Evolutionary conservation across 1,140 invertebrate species (phyloP), one percentile per base, ranked within the genome.

Genomic region (Euschistus heros): DNA sequence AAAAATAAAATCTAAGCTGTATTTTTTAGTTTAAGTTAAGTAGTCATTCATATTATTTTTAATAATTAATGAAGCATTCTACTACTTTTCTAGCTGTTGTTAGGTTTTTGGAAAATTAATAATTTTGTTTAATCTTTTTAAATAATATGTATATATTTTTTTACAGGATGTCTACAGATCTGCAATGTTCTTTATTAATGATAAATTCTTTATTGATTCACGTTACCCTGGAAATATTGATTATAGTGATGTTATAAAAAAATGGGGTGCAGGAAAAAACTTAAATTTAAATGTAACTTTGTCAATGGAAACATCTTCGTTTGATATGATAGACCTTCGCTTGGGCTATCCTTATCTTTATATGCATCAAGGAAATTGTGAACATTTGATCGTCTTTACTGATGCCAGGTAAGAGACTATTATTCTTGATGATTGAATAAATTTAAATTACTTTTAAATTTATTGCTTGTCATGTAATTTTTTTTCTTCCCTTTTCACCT

Each of bases 341-440:
- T 78, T 92, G 60, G 90, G 89, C 0, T 84, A 84, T 72, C 88
- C 89, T 0, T 88, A 89, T 80, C 80, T 92, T 5, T 94, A 92
- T 76, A 78, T 87, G 33, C 91, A 93, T 76, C 88, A 92, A 74
- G 91, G 91, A n/a, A 82, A 85, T 70, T 94, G 92, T 76, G 91
- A 94, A 74, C 92, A 95, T 75, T 71, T 93, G 0, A 81, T 94
- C 70, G 78, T 85, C 1, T 86, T 94, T 69, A 85, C 82, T 13
- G 86, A 92, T 74, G 78, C 82, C 4, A 80, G 81, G 83, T 80
- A 75, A 37, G 33, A 37, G 33, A 37, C 1, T 37, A 37, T 37
- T 10, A 37, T 6, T 10, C 33, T 37, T 37, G 13, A 2, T 37
- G 7, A 37, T 37, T 37, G 33, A 6, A 10, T 4, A 37, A 4